Evolutionary conservation across 2,113 vertebrate genomes (phyloP).

Genomic region (Tylochromis polylepis): DNA sequence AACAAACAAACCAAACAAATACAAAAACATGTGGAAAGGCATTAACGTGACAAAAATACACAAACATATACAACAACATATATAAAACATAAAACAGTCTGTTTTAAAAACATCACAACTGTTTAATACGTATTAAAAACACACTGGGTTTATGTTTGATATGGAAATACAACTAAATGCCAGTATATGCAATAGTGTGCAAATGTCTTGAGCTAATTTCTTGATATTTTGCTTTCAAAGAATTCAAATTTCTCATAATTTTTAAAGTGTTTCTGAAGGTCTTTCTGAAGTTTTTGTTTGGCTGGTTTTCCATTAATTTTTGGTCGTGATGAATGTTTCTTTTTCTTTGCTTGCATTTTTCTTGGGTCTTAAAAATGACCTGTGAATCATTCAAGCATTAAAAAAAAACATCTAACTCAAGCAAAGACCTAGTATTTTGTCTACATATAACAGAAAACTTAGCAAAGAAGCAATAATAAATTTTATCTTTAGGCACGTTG

Average conservation of each 20-base stretch:
- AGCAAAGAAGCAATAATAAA: neutral
- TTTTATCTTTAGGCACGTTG: neutral
- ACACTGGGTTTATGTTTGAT: fast-evolving
- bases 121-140: neutral
- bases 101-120: neutral
- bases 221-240: neutral
- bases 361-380: neutral
- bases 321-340: neutral
- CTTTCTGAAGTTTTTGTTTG: neutral
- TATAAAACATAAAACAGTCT: neutral
- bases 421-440: no score
- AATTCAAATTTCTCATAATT: neutral
- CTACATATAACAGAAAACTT: neutral
- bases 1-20: neutral
- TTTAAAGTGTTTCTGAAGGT: neutral
- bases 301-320: neutral
- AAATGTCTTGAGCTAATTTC: neutral
- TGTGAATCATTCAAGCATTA: neutral
- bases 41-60: neutral
- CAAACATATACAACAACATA: neutral
- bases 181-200: no score
- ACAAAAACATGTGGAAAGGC: neutral
- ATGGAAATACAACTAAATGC: neutral
- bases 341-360: neutral
- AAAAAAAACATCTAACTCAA: neutral